phyloP scores from a whole-genome alignment of 37 sponge, comb jelly and placozoan genomes.

The Cliona cf. orientalis region DNA sequence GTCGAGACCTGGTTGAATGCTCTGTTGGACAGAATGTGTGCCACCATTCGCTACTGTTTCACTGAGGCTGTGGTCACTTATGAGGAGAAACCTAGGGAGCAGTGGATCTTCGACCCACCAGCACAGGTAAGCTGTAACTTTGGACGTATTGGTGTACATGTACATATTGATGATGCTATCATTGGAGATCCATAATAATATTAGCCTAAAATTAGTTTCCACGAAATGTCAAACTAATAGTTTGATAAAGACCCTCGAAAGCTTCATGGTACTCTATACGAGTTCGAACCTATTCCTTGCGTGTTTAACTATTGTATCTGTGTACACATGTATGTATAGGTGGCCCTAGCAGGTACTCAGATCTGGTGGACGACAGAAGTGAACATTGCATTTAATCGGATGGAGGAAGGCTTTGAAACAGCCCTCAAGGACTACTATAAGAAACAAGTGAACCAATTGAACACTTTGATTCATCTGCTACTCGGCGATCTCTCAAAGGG shows the following conservation, averaged over 20 bases:
- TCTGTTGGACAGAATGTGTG: conserved; percentile 80
- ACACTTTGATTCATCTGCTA: conserved; percentile 87
- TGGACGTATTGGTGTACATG: too few species aligned
- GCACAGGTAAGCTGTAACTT: conserved; percentile 83
- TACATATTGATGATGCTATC: too few species aligned
- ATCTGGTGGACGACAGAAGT: conserved; percentile 99
- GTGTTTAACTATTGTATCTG: too few species aligned
- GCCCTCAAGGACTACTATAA: conserved; percentile 98
- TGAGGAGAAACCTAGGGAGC: conserved; percentile 95
- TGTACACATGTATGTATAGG: conserved; percentile 15
- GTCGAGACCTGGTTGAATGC: conserved; percentile 91
- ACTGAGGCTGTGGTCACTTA: conserved; percentile 94
- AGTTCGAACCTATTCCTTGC: too few species aligned
- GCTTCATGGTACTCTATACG: too few species aligned
- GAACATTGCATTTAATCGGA: conserved; percentile 85
- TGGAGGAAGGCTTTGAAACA: conserved; percentile 99
- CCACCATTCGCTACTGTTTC: conserved; percentile 84
- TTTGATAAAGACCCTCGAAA: too few species aligned
- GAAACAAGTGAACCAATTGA: conserved; percentile 96
- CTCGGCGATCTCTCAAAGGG: conserved; percentile 93
- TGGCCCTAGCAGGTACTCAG: conserved; percentile 95
- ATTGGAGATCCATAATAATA: too few species aligned
- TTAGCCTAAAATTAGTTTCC: too few species aligned
- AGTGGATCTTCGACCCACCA: conserved; percentile 97
- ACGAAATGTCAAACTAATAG: too few species aligned